phyloP scores from a whole-genome alignment of 53 echinoderm and acorn worm species.

The Holothuria leucospilota region DNA sequence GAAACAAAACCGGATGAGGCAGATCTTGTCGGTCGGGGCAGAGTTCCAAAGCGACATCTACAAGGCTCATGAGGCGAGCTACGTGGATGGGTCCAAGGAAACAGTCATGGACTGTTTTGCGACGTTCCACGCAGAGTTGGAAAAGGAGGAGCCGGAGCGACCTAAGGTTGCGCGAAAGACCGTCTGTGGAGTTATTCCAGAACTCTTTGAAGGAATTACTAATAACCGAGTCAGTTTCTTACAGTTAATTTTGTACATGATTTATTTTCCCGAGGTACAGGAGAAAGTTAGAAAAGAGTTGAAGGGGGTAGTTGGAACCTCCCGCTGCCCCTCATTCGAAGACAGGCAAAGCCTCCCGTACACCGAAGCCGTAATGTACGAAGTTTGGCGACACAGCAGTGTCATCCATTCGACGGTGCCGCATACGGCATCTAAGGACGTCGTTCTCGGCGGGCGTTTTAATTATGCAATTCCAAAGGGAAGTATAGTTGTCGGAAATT shows the following conservation, averaged over 20 bases:
- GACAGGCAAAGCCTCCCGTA: neutral
- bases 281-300: constrained; percentile 35
- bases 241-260: constrained; percentile 37
- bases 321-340: constrained; percentile 6
- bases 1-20: constrained; percentile 11
- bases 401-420: constrained; percentile 21
- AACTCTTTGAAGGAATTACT: constrained; percentile 13
- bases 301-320: neutral
- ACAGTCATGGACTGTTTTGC: constrained; percentile 28
- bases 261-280: constrained; percentile 29
- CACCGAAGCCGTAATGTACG: constrained; percentile 28
- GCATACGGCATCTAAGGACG: constrained; percentile 1
- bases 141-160: constrained; percentile 13
- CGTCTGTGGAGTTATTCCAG: neutral
- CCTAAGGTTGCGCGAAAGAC: neutral
- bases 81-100: constrained; percentile 20
- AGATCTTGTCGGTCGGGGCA: constrained; percentile 17
- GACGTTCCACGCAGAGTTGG: constrained; percentile 31
- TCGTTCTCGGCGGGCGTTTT: constrained; percentile 7
- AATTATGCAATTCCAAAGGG: constrained; percentile 14
- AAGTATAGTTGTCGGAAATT: neutral
- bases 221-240: neutral
- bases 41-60: neutral
- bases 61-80: constrained; percentile 28
- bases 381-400: constrained; percentile 35